A percentile compares a stretch with the other conserved stretches of the same genome.
These are phyloP conservation scores for Microcebus ravelobensis DNA, from an alignment of 2,113 vertebrate genomes.

Conservation along the genomic window DNA sequence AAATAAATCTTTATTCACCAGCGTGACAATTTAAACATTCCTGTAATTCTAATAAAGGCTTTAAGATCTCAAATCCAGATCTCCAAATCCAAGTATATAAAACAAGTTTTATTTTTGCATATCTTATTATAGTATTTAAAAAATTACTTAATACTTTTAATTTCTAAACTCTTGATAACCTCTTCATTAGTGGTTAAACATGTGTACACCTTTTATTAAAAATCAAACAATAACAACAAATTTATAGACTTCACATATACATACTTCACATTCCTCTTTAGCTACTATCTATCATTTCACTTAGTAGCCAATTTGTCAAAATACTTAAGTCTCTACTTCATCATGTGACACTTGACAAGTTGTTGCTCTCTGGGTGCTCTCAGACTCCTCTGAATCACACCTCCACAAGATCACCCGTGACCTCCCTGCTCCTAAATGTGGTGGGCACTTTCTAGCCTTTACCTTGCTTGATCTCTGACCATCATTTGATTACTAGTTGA, in stretches of 20 bases:
- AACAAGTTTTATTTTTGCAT: background rate
- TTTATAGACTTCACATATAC: background rate
- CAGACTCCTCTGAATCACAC: background rate
- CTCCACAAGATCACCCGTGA: background rate
- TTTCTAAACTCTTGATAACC: background rate
- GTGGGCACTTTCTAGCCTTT: background rate
- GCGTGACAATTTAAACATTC: background rate
- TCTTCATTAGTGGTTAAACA: background rate
- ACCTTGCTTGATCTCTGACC: background rate
- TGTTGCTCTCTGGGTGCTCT: background rate
- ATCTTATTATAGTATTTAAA: background rate
- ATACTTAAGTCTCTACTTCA: background rate
- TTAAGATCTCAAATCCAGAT: background rate
- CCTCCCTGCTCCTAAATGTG: background rate
- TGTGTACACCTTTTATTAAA: background rate
- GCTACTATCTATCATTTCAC: background rate
- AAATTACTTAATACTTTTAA: background rate
- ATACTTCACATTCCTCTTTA: background rate
- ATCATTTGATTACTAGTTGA: background rate
- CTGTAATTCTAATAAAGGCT: background rate
- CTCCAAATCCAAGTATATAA: background rate
- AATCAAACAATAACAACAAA: background rate
- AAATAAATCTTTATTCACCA: background rate
- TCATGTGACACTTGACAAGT: background rate
- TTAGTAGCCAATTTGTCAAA: background rate